Conservation (phyloP, 2,113 vertebrate species). For the Eulacestoma nigropectus region DNA sequence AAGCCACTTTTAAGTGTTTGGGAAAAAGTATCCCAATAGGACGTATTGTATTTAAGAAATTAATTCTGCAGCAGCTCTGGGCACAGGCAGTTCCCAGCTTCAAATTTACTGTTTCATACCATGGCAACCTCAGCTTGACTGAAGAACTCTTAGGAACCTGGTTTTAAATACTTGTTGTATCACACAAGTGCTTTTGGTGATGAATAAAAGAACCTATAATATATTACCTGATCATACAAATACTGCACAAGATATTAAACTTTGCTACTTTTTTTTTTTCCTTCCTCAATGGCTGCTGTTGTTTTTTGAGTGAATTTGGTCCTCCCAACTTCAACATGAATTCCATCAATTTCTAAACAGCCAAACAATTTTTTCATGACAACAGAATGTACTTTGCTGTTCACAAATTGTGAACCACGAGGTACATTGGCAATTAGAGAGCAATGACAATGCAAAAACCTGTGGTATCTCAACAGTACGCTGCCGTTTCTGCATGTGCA, state of each 20-base stretch:
- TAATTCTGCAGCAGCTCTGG: neutral
- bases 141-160: neutral
- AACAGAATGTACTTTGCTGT: neutral
- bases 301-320: neutral
- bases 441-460: neutral
- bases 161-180: neutral
- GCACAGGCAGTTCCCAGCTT: neutral
- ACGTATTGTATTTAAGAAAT: neutral
- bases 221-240: neutral
- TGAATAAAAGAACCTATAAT: neutral
- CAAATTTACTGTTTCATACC: neutral
- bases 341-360: neutral
- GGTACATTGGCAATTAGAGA: neutral
- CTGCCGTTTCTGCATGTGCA: fast-evolving
- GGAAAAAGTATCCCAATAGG: neutral
- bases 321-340: neutral
- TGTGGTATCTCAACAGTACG: neutral
- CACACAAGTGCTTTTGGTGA: neutral
- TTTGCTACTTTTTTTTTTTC: neutral
- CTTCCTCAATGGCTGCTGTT: neutral
- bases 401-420: neutral
- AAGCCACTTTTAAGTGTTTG: neutral
- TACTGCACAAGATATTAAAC: neutral
- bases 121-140: neutral
- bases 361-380: neutral